Evolutionary conservation across 2,797 vertebrate genomes (phyloP).

Genomic region (Furcifer pardalis): DNA sequence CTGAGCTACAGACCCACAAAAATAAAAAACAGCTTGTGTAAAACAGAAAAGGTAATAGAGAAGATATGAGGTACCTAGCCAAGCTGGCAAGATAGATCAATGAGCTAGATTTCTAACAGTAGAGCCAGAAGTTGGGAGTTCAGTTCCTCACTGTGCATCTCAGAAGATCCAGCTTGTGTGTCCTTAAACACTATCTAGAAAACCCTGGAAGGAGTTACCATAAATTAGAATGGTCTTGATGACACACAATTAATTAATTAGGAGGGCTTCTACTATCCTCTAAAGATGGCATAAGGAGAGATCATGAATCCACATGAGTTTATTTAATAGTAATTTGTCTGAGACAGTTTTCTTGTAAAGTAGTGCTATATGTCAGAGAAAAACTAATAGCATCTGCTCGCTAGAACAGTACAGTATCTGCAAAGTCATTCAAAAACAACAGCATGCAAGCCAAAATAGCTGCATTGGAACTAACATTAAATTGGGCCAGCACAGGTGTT

Average conservation of each 20-base stretch:
- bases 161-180: no score
- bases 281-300: not conserved
- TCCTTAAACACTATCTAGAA: no score
- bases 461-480: not conserved
- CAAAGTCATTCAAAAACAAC: slow-evolving; percentile 20
- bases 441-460: not conserved
- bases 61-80: not conserved
- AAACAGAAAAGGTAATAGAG: not conserved
- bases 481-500: not conserved
- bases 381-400: not conserved
- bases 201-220: no score
- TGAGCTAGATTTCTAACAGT: no score
- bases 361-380: slow-evolving; percentile 6
- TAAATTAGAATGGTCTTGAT: no score
- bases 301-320: not conserved
- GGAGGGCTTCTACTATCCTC: slow-evolving; percentile 2
- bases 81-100: no score
- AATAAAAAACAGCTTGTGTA: not conserved
- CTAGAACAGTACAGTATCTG: slow-evolving; percentile 5
- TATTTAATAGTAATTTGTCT: not conserved
- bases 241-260: no score
- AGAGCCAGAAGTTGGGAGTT: no score
- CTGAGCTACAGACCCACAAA: no score
- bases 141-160: no score
- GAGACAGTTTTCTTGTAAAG: not conserved